Base-by-base conservation (phyloP, 1,140 invertebrate genomes). In the Rhyzopertha dominica region DNA sequence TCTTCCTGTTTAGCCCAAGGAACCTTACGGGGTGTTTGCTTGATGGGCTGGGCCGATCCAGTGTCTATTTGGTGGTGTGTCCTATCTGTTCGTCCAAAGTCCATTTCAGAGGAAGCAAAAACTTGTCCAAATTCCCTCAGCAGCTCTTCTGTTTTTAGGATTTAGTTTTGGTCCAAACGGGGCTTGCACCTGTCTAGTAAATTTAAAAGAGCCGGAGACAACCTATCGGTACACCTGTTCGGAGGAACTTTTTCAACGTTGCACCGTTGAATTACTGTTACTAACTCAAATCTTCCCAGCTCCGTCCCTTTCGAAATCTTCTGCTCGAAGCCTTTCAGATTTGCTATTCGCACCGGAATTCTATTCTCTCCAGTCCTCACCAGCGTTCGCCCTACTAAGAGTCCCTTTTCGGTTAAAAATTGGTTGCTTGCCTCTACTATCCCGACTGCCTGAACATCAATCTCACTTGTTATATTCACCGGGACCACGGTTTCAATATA, bases 21-120 rank as follows among this genome's bases (percentile, higher is more conserved):
- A 4, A 57, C 26, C 8, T 54, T 19, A 32, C 57, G 57, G 5
- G 57, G 49, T 16, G 51, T 23, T 16, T 54, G 53, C 31, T 52
- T 56, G 18, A 62, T 49, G 3, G 58, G 56, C 30, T 40, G 14
- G n/a, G 49, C 30, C 25, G 46, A 34, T 0, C 49, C 50, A 2
- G 53, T 53, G 28, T 59, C 59, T 9, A 64, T 62, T n/a, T 28
- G 24, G 39, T 61, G 58, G 41, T 44, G 40, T 3, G 34, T 16
- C 2, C 52, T 14, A 3, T 31, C 13, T 1, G 58, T 61, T 13
- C 19, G 16, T 7, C 59, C 59, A n/a, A 56, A 44, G n/a, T n/a
- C n/a, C n/a, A n/a, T n/a, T n/a, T n/a, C n/a, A n/a, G n/a, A n/a
- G n/a, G n/a, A n/a, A n/a, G n/a, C n/a, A n/a, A n/a, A n/a, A n/a